Evolutionary conservation across 2,888 invertebrate species (phyloP).

Genomic region (Stramonita haemastoma): DNA sequence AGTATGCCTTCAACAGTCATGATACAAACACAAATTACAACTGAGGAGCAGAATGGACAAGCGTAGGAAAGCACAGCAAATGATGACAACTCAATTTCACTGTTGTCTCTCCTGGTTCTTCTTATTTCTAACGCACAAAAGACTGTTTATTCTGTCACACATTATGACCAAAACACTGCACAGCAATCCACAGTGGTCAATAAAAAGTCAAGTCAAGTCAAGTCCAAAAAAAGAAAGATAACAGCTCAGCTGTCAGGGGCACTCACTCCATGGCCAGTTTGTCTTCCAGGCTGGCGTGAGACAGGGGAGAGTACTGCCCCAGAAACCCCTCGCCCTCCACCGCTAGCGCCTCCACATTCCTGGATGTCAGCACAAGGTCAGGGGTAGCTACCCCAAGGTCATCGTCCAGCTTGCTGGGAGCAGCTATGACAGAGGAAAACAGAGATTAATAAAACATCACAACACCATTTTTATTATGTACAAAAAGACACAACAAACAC

Average conservation of each 20-base stretch:
- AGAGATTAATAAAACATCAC: no score
- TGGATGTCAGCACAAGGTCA: slow-evolving; percentile 62
- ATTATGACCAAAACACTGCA: not conserved
- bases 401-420: slow-evolving; percentile 69
- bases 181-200: not conserved
- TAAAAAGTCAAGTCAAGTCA: not conserved
- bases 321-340: slow-evolving; percentile 72
- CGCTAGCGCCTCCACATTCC: slow-evolving; percentile 55
- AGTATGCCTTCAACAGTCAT: no score
- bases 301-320: slow-evolving; percentile 72
- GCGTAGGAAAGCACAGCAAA: no score
- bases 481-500: no score
- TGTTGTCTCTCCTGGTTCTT: no score
- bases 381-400: slow-evolving; percentile 73
- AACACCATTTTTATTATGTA: no score
- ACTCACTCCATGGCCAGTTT: slow-evolving; percentile 74
- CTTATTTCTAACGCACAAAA: no score
- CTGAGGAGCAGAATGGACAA: no score
- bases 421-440: slow-evolving; percentile 51
- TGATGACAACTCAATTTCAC: no score
- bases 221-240: not conserved
- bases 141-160: no score
- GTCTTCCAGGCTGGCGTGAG: slow-evolving; percentile 70
- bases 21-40: no score
- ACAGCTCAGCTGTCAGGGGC: not conserved